These are phyloP conservation scores for Brachyhypopomus gauderio DNA, from an alignment of 2,113 vertebrate genomes.

Conservation along the genomic window DNA sequence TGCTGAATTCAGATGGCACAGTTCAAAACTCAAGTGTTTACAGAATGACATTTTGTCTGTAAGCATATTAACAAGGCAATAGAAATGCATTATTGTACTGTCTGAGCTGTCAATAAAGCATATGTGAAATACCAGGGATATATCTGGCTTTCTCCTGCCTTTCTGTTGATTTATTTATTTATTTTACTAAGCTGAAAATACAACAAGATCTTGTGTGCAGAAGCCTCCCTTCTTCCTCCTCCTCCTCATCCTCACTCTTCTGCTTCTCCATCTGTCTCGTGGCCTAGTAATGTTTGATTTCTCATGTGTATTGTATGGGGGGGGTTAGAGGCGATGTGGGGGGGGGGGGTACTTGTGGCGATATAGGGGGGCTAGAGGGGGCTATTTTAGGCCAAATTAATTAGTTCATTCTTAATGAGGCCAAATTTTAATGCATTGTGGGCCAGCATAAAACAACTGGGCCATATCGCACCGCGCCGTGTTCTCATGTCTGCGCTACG, in stretches of 20 bases:
- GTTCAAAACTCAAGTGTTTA: conserved; percentile 25
- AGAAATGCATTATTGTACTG: conserved; percentile 60
- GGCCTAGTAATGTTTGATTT: conserved; percentile 56
- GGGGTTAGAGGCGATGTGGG: conserved; percentile 26
- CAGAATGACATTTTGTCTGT: conserved; percentile 52
- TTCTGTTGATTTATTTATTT: conserved; percentile 12
- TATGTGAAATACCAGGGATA: conserved; percentile 32
- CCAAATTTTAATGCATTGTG: conserved; percentile 59
- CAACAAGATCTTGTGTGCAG: conserved; percentile 17
- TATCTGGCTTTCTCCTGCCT: not conserved
- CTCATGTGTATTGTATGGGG: conserved; percentile 52
- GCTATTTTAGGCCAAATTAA: conserved; percentile 78
- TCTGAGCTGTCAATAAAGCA: conserved; percentile 61
- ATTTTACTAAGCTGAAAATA: conserved; percentile 21
- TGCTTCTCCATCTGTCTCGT: conserved; percentile 55
- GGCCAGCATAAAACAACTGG: conserved; percentile 64
- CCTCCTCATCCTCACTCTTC: conserved; percentile 19
- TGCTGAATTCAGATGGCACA: conserved; percentile 33
- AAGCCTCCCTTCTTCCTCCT: not conserved
- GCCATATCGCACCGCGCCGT: conserved; percentile 24
- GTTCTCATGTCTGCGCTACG: conserved; percentile 25
- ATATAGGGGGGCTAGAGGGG: conserved; percentile 36
- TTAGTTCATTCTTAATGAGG: conserved; percentile 75
- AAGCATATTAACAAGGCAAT: conserved; percentile 48
- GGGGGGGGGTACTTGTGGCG: conserved; percentile 36